Evolutionary conservation across 1,140 invertebrate genomes (phyloP), one percentile per base, ranked within the genome.

Genomic region (Drosophila sulfurigaster): DNA sequence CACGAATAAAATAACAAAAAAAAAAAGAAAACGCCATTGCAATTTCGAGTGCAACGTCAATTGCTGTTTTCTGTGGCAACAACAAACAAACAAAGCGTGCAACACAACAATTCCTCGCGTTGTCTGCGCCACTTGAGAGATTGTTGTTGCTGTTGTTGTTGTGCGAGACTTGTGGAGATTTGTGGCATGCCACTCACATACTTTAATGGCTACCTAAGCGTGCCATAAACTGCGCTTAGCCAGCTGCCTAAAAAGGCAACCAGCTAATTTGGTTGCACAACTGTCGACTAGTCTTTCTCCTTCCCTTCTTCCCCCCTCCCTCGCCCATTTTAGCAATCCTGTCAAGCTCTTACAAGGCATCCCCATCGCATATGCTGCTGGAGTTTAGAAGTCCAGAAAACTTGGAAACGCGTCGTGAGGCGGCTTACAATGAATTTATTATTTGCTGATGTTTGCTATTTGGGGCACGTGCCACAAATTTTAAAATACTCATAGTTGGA

Each of bases 391-490:
- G 58, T 65, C 45, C 52, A 51, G 52, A 16, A 64, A 25, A 64
- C 13, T 62, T 62, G 30, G 20, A 28, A 56, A 32, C 35, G 56
- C 46, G 49, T 52, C 67, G 52, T 70, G 60, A 70, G 66, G 54
- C 67, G 70, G 70, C 82, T 86, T 73, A 86, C 82, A 86, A 78
- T 70, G 80, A 85, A 91, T 88, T 88, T 91, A 91, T 91, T 91
- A 89, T 91, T 91, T 91, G 89, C 83, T 91, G 82, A 91, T 91
- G 88, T 91, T 91, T 91, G 81, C 88, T 82, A 91, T 91, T 91
- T 91, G 76, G 65, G 69, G 83, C 88, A 91, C 89, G 88, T 91
- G 88, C 83, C 68, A 71, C 78, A 91, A 91, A 91, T 91, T 91
- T 80, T 82, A 82, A 90, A 90, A 91, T 78, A 64, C 73, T 74